These are phyloP conservation scores for Ernsta delagoae DNA, from an alignment of 2,888 invertebrate species.

Conservation along the genomic window DNA sequence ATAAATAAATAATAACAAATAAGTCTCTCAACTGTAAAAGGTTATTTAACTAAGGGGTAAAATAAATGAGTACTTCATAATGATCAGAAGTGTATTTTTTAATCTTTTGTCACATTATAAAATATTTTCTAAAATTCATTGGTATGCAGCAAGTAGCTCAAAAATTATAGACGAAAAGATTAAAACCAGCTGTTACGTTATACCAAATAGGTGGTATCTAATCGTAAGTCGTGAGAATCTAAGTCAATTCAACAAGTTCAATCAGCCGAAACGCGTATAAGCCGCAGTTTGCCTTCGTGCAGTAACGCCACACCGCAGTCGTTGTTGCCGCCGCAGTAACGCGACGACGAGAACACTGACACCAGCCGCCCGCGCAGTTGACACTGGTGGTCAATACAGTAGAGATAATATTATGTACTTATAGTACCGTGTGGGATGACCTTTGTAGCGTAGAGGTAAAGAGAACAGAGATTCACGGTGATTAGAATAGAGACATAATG, in stretches of 20 bases:
- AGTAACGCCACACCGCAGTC: conserved; percentile 89
- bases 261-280: conserved; percentile 84
- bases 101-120: background rate
- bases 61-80: conserved; percentile 24
- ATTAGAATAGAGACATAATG: too few relatives aligned
- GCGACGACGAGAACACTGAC: conserved; percentile 90
- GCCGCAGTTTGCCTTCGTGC: conserved; percentile 86
- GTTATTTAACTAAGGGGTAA: conserved; percentile 24
- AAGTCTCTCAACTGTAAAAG: conserved; percentile 11
- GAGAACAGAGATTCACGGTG: too few relatives aligned
- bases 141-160: too few relatives aligned
- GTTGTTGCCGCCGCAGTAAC: conserved; percentile 89
- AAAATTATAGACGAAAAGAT: too few relatives aligned
- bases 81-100: background rate
- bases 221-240: too few relatives aligned
- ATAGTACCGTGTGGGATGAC: too few relatives aligned
- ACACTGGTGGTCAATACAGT: background rate
- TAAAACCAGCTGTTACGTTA: too few relatives aligned
- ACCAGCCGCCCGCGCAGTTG: conserved; percentile 87
- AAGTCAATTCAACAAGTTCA: conserved; percentile 33
- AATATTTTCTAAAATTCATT: background rate
- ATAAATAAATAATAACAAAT: background rate
- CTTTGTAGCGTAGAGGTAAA: too few relatives aligned
- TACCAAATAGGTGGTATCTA: too few relatives aligned
- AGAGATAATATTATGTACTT: too few relatives aligned